Evolutionary conservation across 2,797 vertebrate genomes (phyloP).

Genomic region (Cottoperca gobio): DNA sequence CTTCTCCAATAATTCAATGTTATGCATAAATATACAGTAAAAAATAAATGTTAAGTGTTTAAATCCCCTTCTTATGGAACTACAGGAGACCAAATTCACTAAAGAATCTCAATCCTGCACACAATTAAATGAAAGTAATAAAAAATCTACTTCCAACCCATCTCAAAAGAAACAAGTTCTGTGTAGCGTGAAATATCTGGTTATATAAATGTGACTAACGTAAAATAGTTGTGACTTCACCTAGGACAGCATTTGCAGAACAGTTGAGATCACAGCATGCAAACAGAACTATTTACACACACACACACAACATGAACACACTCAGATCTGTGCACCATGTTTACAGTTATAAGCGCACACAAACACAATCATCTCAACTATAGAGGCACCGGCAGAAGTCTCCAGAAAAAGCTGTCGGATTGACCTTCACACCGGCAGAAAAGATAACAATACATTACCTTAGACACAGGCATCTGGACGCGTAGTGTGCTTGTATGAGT

Average conservation of each 20-base stretch:
- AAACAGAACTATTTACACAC: neutral
- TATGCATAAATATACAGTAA: neutral
- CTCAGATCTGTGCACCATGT: slow-evolving; percentile 1
- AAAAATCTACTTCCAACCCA: neutral
- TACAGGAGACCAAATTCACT: neutral
- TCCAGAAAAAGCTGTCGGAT: slow-evolving; percentile 9
- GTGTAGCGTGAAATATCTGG: neutral
- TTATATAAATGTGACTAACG: slow-evolving; percentile 10
- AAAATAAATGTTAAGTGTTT: neutral
- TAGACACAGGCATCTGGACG: slow-evolving; percentile 81
- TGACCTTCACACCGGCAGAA: slow-evolving; percentile 48
- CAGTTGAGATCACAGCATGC: neutral
- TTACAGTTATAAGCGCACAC: neutral
- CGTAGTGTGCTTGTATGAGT: slow-evolving; percentile 20
- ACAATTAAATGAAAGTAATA: too few relatives aligned
- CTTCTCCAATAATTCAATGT: neutral
- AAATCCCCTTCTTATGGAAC: neutral
- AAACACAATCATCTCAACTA: neutral
- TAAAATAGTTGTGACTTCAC: slow-evolving; percentile 9
- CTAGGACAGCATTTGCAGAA: neutral
- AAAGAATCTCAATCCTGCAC: neutral
- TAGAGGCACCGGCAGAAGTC: slow-evolving; percentile 6
- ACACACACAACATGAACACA: slow-evolving; percentile 16
- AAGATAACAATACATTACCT: slow-evolving; percentile 68
- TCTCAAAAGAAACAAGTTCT: neutral